Percentiles rank a stretch among this genome's conserved stretches.
phyloP scores from a whole-genome alignment of 1,140 invertebrate genomes.

The Bombus fervidus region DNA sequence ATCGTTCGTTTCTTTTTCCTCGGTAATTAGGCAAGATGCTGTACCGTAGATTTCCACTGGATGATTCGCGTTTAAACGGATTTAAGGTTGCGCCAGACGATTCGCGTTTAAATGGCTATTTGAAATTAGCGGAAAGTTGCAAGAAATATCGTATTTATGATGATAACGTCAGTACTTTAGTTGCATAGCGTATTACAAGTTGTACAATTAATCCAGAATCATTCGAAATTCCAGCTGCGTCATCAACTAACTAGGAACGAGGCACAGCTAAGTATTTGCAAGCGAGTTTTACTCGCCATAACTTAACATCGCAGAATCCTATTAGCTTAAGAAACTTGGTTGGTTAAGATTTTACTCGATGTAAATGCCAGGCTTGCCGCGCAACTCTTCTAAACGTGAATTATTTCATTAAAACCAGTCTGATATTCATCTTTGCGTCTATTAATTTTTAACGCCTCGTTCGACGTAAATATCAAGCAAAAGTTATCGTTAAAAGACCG shows the following conservation, averaged over 20 bases:
- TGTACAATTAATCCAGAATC: background rate
- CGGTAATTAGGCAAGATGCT: background rate
- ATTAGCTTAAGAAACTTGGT: background rate
- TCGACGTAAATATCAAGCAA: background rate
- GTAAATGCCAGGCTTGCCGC: background rate
- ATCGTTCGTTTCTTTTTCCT: background rate
- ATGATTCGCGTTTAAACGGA: background rate
- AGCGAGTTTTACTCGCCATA: background rate
- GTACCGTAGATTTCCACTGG: background rate
- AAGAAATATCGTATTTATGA: background rate
- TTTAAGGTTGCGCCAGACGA: background rate
- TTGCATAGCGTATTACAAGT: background rate
- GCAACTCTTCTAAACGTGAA: background rate
- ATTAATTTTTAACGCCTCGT: background rate
- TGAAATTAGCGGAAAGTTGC: too few species aligned
- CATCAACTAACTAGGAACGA: background rate
- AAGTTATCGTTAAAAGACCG: background rate
- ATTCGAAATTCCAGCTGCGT: background rate
- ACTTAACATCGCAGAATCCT: background rate
- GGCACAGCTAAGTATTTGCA: background rate
- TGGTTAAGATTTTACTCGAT: background rate
- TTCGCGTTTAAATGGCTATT: too few species aligned
- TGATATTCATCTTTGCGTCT: background rate
- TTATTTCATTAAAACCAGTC: too few species aligned
- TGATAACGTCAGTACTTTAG: too few species aligned